Percentiles rank a stretch among this genome's conserved stretches.
Evolutionary conservation across 2,888 invertebrate genomes (phyloP).

Genomic region (Lamellibrachia satsuma): DNA sequence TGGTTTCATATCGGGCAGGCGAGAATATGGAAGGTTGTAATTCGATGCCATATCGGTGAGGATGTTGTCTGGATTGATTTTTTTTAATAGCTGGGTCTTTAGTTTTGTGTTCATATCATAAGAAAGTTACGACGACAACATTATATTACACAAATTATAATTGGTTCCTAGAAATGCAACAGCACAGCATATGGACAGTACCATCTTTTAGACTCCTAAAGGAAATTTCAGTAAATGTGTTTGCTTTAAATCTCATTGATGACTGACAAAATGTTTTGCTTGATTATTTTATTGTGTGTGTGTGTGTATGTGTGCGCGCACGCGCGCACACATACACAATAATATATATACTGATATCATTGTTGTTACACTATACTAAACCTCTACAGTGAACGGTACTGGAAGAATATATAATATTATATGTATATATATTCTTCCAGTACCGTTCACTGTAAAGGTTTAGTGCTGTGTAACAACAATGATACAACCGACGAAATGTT

Average conservation of each 20-base stretch:
- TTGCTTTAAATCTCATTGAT: background rate
- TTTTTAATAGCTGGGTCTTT: background rate
- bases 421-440: too few species aligned
- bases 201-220: background rate
- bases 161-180: background rate
- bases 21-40: background rate
- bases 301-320: too few species aligned
- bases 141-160: background rate
- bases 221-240: background rate
- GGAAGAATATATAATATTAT: too few species aligned
- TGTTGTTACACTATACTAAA: too few species aligned
- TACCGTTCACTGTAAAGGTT: too few species aligned
- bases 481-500: too few species aligned
- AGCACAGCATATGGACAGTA: background rate
- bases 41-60: background rate
- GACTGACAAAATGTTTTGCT: background rate
- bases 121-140: background rate
- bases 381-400: too few species aligned
- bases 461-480: too few species aligned
- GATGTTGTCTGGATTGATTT: background rate
- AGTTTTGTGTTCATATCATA: background rate
- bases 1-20: background rate
- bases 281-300: too few species aligned
- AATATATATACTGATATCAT: too few species aligned
- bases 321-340: too few species aligned